Base-by-base conservation (phyloP, 2,797 vertebrate genomes). In the Xenops minutus region DNA sequence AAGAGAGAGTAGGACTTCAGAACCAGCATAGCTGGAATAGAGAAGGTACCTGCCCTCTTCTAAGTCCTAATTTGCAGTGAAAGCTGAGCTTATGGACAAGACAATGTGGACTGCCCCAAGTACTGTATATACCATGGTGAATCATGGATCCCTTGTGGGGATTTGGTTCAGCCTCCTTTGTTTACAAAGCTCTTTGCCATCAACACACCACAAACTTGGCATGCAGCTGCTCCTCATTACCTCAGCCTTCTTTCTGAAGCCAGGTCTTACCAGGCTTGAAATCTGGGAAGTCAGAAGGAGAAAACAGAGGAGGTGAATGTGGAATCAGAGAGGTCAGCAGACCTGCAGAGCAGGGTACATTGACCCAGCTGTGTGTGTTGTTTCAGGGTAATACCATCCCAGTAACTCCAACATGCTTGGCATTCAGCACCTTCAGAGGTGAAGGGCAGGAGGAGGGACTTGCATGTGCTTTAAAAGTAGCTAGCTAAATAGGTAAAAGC, bases 401-500 rank as follows among this genome's bases (percentile, higher is more conserved):
- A 72, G 32, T 67, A 49, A 29, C 18, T 75, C 44, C 30, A 55
- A 12, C 8, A 2, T 17, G 36, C 21, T 34, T 36, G 37, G 56
- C 30, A 44, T 74, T 89, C 0, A 0, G 20, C 16, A 41, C 34
- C 16, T 77, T 91, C 63, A 62, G 62, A 74, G 49, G 6, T 61
- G 78, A 67, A 95, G 58, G 37, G 75, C 76, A 56, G 49, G 62
- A 75, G 46, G n/a, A 63, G 12, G 12, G 7, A 16, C 52, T 74
- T 68, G 49, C 21, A 46, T 1, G 2, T 23, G 36, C 54, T 93
- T 66, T 43, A 39, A 46, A 67, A 69, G 64, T 32, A 83, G 39
- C 52, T 76, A 46, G 64, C 19, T 26, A 71, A 88, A 85, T 10
- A 92, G 73, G 39, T 80, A 88, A 74, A 89, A 55, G 36, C 82